A percentile compares a stretch with the other conserved stretches of the same genome.
phyloP scores from a whole-genome alignment of 2,888 invertebrate genomes.

The Scaptomyza parva region DNA sequence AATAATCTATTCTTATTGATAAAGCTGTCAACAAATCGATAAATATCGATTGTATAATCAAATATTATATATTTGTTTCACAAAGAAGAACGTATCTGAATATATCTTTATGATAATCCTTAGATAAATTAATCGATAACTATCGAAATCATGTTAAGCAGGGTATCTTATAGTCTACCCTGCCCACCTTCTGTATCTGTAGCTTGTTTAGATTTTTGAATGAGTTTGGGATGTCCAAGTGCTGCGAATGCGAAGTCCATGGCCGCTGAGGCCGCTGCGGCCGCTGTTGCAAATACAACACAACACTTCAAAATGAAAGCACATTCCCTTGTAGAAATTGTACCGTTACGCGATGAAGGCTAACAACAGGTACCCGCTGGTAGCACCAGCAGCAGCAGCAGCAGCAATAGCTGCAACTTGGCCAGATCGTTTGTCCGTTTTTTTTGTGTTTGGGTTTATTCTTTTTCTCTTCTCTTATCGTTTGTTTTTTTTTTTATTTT shows the following conservation, averaged over 20 bases:
- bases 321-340: conserved; percentile 80
- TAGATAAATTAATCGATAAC: no score
- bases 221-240: conserved; percentile 58
- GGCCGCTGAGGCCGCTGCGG: conserved; percentile 26
- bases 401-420: background rate
- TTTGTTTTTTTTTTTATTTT: conserved; percentile 45
- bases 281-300: conserved; percentile 51
- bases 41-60: no score
- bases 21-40: no score
- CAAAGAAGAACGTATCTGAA: no score
- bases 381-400: background rate
- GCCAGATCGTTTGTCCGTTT: conserved; percentile 67
- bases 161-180: background rate
- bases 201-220: conserved; percentile 59
- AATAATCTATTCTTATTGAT: no score
- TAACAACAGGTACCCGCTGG: conserved; percentile 49
- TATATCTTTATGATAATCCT: no score
- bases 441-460: conserved; percentile 59
- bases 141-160: background rate
- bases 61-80: no score
- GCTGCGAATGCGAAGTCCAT: conserved; percentile 47
- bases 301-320: conserved; percentile 77
- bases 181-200: background rate
- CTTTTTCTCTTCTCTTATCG: conserved; percentile 28
- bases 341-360: conserved; percentile 70